Evolutionary conservation across 2,113 vertebrate genomes (phyloP).

Genomic region (Catharus bicknelli): DNA sequence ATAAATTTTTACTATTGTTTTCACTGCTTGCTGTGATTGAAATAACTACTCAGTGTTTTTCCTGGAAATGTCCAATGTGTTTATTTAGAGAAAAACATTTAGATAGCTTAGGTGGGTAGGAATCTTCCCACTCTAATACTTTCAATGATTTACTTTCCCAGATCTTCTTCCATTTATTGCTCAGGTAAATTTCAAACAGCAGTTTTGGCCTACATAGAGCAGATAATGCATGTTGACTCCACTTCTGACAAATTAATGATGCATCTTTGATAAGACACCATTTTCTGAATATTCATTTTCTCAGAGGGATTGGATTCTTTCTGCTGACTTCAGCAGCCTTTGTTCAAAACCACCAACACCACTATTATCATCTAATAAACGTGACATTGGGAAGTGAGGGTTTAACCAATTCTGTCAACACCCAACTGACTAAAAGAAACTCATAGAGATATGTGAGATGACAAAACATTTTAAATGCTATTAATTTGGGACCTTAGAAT

Average conservation of each 20-base stretch:
- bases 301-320: background rate
- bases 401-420: background rate
- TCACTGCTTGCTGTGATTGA: background rate
- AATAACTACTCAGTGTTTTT: background rate
- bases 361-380: background rate
- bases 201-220: background rate
- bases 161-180: background rate
- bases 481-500: background rate
- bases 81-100: background rate
- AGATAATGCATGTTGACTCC: slow-evolving; percentile 4
- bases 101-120: background rate
- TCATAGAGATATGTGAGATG: background rate
- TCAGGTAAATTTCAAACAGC: slow-evolving; percentile 15
- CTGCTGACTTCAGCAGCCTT: slow-evolving; percentile 4
- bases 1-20: background rate
- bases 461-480: background rate
- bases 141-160: background rate
- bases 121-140: background rate
- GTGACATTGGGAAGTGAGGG: fast-evolving
- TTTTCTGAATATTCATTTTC: slow-evolving; percentile 32
- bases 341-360: background rate
- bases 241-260: background rate
- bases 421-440: background rate
- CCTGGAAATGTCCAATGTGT: background rate
- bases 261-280: background rate